phyloP scores from a whole-genome alignment of 2,888 invertebrate genomes.

The Auanema sp. region DNA sequence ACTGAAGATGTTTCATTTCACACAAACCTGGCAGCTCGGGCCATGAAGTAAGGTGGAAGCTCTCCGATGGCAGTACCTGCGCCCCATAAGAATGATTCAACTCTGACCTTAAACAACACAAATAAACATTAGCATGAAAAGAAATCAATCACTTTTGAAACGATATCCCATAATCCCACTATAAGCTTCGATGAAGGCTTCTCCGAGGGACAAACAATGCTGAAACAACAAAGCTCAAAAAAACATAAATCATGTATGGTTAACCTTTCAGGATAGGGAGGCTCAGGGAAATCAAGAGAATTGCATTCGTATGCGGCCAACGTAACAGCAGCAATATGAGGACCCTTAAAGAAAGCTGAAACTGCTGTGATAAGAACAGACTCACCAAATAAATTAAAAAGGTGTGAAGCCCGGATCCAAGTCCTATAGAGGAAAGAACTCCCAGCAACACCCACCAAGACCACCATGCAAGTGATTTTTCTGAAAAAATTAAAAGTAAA shows the following conservation, averaged over 20 bases:
- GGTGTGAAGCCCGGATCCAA: slow-evolving; percentile 97
- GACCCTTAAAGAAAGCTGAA: slow-evolving; percentile 72
- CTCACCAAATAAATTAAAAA: slow-evolving; percentile 85
- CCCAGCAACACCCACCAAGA: slow-evolving; percentile 83
- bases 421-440: slow-evolving; percentile 90
- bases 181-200: slow-evolving; percentile 64
- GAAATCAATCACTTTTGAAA: slow-evolving; percentile 76
- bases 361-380: background rate
- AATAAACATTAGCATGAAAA: slow-evolving; percentile 11
- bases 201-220: slow-evolving; percentile 81
- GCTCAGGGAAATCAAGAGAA: slow-evolving; percentile 89
- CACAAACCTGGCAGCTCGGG: slow-evolving; percentile 73
- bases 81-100: slow-evolving; percentile 94
- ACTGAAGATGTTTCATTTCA: background rate
- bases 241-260: background rate
- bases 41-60: slow-evolving; percentile 99
- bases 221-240: slow-evolving; percentile 66
- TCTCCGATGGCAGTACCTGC: slow-evolving; percentile 94
- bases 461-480: slow-evolving; percentile 14
- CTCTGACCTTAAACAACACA: slow-evolving; percentile 71
- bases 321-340: slow-evolving; percentile 96
- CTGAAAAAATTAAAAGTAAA: slow-evolving; percentile 6
- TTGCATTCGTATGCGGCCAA: slow-evolving; percentile 97
- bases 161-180: slow-evolving; percentile 86
- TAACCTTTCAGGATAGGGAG: slow-evolving; percentile 88